phyloP scores from a whole-genome alignment of 2,113 vertebrate genomes.

The Psophia crepitans region DNA sequence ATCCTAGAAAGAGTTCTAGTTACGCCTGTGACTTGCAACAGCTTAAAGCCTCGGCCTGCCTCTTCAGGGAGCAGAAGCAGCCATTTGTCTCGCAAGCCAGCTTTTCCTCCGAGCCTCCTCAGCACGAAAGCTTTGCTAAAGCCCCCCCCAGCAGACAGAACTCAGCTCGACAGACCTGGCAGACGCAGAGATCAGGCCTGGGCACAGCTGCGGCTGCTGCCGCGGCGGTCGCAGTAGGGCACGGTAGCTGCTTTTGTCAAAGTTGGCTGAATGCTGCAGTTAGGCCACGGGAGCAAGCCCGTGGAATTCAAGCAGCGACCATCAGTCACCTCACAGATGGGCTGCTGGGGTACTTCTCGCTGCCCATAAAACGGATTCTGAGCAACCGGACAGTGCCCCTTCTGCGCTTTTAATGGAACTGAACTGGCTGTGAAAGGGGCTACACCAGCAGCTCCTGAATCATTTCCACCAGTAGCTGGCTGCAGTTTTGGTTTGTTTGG shows the following conservation, averaged over 20 bases:
- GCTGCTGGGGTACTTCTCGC: not conserved
- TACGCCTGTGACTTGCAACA: not conserved
- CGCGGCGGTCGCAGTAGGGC: fast-evolving
- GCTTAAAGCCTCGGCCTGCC: not conserved
- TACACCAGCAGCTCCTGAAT: not conserved
- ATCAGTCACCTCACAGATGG: not conserved
- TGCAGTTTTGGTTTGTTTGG: not conserved
- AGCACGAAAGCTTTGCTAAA: not conserved
- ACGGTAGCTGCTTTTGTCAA: fast-evolving
- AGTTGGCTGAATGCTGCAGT: fast-evolving
- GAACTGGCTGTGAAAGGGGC: fast-evolving
- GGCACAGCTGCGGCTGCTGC: not conserved
- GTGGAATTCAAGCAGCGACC: not conserved
- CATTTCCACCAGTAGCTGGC: fast-evolving
- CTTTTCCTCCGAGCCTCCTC: not conserved
- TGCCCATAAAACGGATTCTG: not conserved
- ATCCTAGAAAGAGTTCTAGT: not conserved
- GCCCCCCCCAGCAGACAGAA: fast-evolving
- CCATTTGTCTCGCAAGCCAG: not conserved
- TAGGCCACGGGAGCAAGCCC: fast-evolving
- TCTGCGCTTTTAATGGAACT: fast-evolving
- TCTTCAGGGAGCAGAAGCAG: not conserved
- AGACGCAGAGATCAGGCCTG: fast-evolving
- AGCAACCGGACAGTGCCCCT: not conserved
- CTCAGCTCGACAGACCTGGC: not conserved